phyloP scores from a whole-genome alignment of 2,888 invertebrate genomes.

The Crocallis elinguaria region DNA sequence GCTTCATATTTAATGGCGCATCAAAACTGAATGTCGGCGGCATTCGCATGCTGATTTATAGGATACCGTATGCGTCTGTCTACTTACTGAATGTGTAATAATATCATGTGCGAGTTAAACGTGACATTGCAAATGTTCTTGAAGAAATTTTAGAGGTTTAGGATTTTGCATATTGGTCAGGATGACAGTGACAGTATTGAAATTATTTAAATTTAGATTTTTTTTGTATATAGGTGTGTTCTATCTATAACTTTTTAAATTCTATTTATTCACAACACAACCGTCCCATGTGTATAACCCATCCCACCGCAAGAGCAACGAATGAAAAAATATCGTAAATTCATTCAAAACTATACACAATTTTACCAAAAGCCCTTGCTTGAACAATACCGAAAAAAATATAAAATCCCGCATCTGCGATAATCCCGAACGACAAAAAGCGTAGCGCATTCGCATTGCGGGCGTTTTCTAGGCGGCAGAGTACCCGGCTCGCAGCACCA shows the following conservation, averaged over 20 bases:
- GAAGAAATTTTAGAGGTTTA: too few relatives aligned
- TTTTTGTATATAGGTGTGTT: too few relatives aligned
- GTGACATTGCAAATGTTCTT: too few relatives aligned
- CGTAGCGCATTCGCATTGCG: slow-evolving; percentile 73
- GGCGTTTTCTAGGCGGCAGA: slow-evolving; percentile 77
- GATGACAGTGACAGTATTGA: too few relatives aligned
- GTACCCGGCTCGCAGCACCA: slow-evolving; percentile 70
- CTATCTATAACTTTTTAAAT: too few relatives aligned
- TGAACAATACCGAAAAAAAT: not conserved
- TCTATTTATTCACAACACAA: too few relatives aligned
- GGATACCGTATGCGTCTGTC: slow-evolving; percentile 4
- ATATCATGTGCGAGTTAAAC: not conserved
- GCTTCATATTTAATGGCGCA: slow-evolving; percentile 37
- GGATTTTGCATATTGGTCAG: too few relatives aligned
- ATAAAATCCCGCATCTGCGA: slow-evolving; percentile 22
- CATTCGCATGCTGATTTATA: slow-evolving; percentile 32
- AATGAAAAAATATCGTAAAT: too few relatives aligned
- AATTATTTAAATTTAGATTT: too few relatives aligned
- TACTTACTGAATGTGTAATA: not conserved
- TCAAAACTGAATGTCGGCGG: slow-evolving; percentile 32
- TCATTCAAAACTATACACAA: not conserved
- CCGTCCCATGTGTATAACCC: too few relatives aligned
- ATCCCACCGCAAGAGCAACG: too few relatives aligned
- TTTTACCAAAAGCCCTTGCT: not conserved
- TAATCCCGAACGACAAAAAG: slow-evolving; percentile 54